Conservation (phyloP, 2,888 invertebrate species). For the Lepidocyrtinus sp. region DNA sequence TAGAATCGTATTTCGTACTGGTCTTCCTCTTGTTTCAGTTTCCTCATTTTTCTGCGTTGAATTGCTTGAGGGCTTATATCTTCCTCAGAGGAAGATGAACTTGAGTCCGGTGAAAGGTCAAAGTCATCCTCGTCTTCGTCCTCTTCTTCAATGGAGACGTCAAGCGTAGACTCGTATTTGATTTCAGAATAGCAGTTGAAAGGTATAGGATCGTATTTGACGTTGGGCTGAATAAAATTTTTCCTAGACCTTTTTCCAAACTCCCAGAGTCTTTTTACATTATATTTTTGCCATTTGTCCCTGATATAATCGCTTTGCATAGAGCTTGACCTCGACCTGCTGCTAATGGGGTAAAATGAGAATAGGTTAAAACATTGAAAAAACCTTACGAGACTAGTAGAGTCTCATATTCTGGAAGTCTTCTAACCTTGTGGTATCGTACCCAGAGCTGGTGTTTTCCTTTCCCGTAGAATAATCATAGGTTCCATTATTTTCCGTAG, state of each 20-base stretch:
- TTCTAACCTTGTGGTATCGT: constrained; percentile 51
- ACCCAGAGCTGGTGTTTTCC: constrained; percentile 52
- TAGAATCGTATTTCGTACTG: constrained; percentile 75
- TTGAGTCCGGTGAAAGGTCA: too few species aligned
- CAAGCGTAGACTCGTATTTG: constrained; percentile 50
- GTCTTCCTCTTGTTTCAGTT: constrained; percentile 68
- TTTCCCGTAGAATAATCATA: constrained; percentile 21
- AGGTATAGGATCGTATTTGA: constrained; percentile 56
- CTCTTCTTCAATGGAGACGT: constrained; percentile 41
- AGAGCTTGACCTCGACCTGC: constrained; percentile 53
- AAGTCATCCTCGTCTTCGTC: constrained; percentile 48
- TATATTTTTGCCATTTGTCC: constrained; percentile 58
- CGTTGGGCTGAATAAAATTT: constrained; percentile 11
- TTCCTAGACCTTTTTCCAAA: constrained; percentile 50
- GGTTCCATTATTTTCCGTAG: too few species aligned
- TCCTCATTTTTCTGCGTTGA: constrained; percentile 4
- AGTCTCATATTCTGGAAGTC: too few species aligned
- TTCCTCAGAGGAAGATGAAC: constrained; percentile 7
- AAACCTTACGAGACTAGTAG: too few species aligned
- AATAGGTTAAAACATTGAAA: too few species aligned
- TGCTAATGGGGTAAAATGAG: too few species aligned
- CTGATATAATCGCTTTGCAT: constrained; percentile 54
- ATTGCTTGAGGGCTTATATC: background rate
- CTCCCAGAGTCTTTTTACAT: constrained; percentile 63
- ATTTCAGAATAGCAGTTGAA: constrained; percentile 65